Percentiles rank a stretch among this genome's conserved stretches.
Conservation (phyloP, 2,113 vertebrate genomes). For the Lagopus muta region DNA sequence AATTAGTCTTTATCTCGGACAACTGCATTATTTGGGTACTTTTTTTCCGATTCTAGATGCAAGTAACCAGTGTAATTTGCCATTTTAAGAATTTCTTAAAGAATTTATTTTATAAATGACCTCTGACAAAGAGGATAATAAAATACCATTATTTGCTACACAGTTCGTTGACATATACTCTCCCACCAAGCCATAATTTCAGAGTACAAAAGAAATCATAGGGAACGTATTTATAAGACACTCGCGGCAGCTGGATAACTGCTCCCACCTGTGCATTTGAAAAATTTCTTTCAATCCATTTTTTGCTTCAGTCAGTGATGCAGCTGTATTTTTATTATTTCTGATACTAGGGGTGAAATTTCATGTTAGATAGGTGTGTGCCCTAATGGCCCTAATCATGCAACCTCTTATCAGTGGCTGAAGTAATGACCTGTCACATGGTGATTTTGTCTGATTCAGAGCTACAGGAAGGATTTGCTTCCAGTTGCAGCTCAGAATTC, state of each 20-base stretch:
- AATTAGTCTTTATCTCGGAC: neutral
- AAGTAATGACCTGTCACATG: neutral
- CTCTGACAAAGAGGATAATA: neutral
- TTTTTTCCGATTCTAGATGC: neutral
- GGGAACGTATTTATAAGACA: neutral
- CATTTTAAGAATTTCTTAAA: neutral
- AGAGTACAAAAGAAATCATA: neutral
- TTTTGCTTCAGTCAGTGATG: neutral
- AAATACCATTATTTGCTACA: neutral
- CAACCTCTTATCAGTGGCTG: neutral
- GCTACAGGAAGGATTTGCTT: fast-evolving
- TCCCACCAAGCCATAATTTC: neutral
- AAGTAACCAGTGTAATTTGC: neutral
- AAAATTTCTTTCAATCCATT: neutral
- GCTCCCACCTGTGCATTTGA: neutral
- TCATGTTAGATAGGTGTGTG: neutral
- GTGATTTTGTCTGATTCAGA: neutral
- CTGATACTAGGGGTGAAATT: neutral
- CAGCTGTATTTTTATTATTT: conserved; percentile 3
- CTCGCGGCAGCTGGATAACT: neutral
- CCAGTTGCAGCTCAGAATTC: neutral
- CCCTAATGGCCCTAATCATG: neutral
- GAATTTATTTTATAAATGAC: neutral
- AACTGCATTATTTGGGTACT: neutral
- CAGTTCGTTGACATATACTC: neutral